phyloP scores from a whole-genome alignment of 2,888 invertebrate genomes.

The Sepioteuthis lessoniana region DNA sequence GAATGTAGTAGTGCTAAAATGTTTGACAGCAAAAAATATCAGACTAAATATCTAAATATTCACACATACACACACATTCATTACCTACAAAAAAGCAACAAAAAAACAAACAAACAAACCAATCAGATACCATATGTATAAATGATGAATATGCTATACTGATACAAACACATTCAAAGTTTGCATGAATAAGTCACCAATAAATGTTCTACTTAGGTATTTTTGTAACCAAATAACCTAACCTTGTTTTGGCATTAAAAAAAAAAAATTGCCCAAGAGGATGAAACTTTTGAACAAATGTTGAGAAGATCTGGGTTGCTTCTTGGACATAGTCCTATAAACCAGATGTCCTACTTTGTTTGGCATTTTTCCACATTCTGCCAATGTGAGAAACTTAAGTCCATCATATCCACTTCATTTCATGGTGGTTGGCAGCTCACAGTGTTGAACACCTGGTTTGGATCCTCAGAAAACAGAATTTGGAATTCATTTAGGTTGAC shows the following conservation, averaged over 20 bases:
- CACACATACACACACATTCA: neutral
- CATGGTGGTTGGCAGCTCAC: constrained; percentile 33
- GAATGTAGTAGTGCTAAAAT: neutral
- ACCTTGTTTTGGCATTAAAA: neutral
- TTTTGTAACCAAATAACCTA: neutral
- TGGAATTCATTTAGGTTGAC: constrained; percentile 13
- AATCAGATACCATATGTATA: too few relatives aligned
- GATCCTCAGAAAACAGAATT: neutral
- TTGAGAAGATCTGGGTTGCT: neutral
- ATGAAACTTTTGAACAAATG: neutral
- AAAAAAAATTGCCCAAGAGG: neutral
- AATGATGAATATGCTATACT: too few relatives aligned
- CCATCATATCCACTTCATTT: neutral
- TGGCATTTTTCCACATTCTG: neutral
- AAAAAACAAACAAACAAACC: too few relatives aligned
- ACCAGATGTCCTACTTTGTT: neutral
- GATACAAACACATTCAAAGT: too few relatives aligned
- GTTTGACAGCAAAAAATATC: neutral
- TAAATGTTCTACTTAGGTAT: too few relatives aligned
- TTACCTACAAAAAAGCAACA: neutral
- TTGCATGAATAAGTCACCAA: too few relatives aligned
- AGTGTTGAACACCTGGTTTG: constrained; percentile 6
- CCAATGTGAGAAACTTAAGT: neutral
- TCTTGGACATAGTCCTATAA: neutral
- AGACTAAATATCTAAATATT: neutral